Conservation (phyloP, 2,113 vertebrate genomes). For the Polypterus bichir region DNA sequence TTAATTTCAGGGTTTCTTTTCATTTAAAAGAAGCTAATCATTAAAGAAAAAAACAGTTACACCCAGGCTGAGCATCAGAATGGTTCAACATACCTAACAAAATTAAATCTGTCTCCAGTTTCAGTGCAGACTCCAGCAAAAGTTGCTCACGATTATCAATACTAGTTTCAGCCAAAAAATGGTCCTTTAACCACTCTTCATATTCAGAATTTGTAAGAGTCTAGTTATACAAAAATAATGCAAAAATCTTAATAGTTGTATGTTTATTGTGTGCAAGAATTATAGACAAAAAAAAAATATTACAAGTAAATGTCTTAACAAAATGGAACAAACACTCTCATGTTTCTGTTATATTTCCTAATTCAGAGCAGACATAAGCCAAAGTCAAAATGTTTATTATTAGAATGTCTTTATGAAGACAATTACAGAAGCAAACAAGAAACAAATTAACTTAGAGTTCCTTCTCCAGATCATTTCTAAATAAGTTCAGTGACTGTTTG, state of each 20-base stretch:
- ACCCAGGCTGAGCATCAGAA: no score
- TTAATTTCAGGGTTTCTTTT: no score
- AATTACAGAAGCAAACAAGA: no score
- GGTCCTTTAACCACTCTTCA: constrained; percentile 63
- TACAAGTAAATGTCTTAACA: background rate
- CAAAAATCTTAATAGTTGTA: background rate
- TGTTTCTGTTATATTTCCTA: no score
- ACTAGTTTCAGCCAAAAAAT: constrained; percentile 72
- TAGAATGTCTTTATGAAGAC: no score
- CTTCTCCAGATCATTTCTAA: no score
- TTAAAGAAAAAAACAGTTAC: no score
- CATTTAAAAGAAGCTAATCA: no score
- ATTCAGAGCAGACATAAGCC: no score
- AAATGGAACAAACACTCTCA: background rate
- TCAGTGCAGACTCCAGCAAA: constrained; percentile 64
- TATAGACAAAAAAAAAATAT: background rate
- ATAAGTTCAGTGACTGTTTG: no score
- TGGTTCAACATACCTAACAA: constrained; percentile 61
- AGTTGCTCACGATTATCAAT: constrained; percentile 80
- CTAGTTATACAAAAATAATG: constrained; percentile 31
- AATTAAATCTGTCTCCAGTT: constrained; percentile 70
- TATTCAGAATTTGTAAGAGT: constrained; percentile 72
- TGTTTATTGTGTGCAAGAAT: background rate
- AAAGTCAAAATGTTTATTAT: no score
- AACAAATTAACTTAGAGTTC: no score